Evolutionary conservation across 2,797 vertebrate genomes (phyloP).

Genomic region (Artibeus jamaicensis): DNA sequence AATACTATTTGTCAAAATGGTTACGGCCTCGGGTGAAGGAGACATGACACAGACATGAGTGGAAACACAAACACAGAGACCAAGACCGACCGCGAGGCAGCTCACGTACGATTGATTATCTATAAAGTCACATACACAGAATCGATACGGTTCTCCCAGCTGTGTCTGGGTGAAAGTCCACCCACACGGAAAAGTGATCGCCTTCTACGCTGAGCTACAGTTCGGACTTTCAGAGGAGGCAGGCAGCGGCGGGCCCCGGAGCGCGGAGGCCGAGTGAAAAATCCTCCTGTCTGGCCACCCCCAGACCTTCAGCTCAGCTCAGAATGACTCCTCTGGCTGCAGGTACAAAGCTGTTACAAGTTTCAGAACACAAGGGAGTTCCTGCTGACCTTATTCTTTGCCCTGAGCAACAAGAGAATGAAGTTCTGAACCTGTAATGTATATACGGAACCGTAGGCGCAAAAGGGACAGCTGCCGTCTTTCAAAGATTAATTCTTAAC

Average conservation of each 20-base stretch:
- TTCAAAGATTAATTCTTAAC: slow-evolving; percentile 56
- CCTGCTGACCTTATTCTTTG: slow-evolving; percentile 33
- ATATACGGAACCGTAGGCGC: slow-evolving; percentile 16
- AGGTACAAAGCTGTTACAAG: slow-evolving; percentile 56
- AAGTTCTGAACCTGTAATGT: slow-evolving; percentile 1
- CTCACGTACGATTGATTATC: background rate
- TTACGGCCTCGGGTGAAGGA: background rate
- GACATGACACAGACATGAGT: background rate
- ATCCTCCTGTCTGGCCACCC: slow-evolving; percentile 49
- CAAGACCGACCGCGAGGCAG: background rate
- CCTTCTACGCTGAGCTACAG: background rate
- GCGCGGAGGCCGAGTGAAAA: slow-evolving; percentile 64
- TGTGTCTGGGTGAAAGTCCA: background rate
- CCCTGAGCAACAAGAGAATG: slow-evolving; percentile 60
- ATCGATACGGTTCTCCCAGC: background rate
- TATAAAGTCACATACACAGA: background rate
- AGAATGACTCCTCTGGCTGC: slow-evolving; percentile 42
- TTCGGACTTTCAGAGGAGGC: background rate
- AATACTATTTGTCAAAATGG: background rate
- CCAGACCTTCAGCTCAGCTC: slow-evolving; percentile 19
- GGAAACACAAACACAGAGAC: background rate
- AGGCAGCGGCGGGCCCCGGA: slow-evolving; percentile 40
- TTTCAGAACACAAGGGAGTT: slow-evolving; percentile 41
- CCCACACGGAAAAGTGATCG: background rate
- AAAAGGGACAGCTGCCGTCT: background rate